Conservation (phyloP, 2,888 invertebrate genomes). For the Hypselothyrea guttata region DNA sequence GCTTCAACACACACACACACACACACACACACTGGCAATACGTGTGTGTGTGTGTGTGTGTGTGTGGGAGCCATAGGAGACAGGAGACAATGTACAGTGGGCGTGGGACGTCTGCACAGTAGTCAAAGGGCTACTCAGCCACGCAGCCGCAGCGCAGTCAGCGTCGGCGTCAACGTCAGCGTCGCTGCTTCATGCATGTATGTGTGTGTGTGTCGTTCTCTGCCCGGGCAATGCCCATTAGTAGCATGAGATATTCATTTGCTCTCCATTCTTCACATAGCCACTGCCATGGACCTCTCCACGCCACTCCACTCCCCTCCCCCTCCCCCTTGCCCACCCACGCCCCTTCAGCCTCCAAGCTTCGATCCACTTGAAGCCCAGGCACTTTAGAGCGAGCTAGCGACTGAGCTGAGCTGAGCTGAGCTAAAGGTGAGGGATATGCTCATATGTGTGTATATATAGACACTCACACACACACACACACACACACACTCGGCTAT, state of each 20-base stretch:
- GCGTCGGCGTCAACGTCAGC: constrained; percentile 11
- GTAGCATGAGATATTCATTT: constrained; percentile 78
- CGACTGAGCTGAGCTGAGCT: too few species aligned
- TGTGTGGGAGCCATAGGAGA: constrained; percentile 37
- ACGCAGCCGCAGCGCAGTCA: constrained; percentile 17
- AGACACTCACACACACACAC: not conserved
- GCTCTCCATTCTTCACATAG: constrained; percentile 77
- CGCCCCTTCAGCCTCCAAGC: too few species aligned
- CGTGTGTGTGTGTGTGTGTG: constrained; percentile 7
- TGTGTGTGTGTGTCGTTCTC: constrained; percentile 1
- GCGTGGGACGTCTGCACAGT: constrained; percentile 49
- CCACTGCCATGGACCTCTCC: constrained; percentile 63
- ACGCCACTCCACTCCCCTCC: not conserved
- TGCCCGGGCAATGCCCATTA: constrained; percentile 79
- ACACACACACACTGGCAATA: constrained; percentile 3
- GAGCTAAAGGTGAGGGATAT: constrained; percentile 30
- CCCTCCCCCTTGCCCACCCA: too few species aligned
- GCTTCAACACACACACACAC: constrained; percentile 43
- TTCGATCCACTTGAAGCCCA: too few species aligned
- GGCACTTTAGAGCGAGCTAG: constrained; percentile 64
- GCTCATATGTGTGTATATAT: not conserved
- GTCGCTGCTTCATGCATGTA: too few species aligned
- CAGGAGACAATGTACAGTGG: constrained; percentile 61
- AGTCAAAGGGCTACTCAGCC: constrained; percentile 68
- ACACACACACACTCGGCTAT: not conserved